These are phyloP conservation scores for Caretta caretta DNA, from an alignment of 2,113 vertebrate genomes.

Conservation along the genomic window DNA sequence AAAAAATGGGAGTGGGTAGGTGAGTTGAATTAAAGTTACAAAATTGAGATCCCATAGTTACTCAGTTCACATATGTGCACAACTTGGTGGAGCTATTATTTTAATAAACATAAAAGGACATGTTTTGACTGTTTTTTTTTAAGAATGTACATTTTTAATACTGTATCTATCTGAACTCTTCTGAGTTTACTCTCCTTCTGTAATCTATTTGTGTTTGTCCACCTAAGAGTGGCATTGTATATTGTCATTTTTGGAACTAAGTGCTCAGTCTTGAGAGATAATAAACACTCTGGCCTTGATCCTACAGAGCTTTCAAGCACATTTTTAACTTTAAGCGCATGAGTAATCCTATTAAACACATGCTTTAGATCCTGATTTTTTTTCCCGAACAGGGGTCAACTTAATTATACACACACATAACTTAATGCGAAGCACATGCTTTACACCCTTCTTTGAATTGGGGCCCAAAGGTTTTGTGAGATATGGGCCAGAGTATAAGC, in stretches of 20 bases:
- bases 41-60: neutral
- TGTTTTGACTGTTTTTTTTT: rapidly evolving
- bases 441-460: neutral
- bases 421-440: too few relatives aligned
- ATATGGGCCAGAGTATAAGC: too few relatives aligned
- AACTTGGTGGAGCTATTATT: neutral
- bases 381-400: too few relatives aligned
- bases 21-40: neutral
- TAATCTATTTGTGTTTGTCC: neutral
- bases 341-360: too few relatives aligned
- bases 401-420: too few relatives aligned
- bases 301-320: too few relatives aligned
- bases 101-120: neutral
- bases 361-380: too few relatives aligned
- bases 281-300: too few relatives aligned
- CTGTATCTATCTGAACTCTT: neutral
- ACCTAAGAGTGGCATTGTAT: neutral
- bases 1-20: neutral
- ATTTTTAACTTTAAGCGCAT: too few relatives aligned
- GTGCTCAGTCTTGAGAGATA: too few relatives aligned
- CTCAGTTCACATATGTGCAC: neutral
- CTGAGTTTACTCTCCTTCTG: neutral
- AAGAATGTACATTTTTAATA: neutral
- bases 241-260: neutral
- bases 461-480: neutral